Base-by-base conservation (phyloP, 2,113 vertebrate genomes). In the Recurvirostra avosetta region DNA sequence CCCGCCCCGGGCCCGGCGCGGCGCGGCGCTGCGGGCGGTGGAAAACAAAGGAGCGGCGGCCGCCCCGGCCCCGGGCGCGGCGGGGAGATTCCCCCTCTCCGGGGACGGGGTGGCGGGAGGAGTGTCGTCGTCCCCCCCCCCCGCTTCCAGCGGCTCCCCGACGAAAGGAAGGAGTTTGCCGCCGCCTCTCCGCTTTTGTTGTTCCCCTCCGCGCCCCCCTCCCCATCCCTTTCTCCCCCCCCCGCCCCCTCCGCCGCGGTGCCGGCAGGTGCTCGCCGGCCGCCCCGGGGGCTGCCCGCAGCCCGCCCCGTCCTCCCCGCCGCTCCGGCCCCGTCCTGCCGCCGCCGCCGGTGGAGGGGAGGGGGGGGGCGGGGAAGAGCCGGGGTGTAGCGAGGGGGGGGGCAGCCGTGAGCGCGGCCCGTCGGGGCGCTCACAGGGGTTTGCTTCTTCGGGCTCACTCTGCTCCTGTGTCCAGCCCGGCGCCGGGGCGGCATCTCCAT, bases 21-120 rank as follows among this genome's bases (percentile, higher is more conserved):
- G 58, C 78, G 17, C 61, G 38, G 52, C 84, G 55, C 89, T 34
- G 58, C 70, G 81, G 50, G 80, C 40, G 61, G 61, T 22, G 49
- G 94, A 67, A 89, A 77, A 94, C 92, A 95, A 95, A 94, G 94
- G 65, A 84, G 63, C 53, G 74, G 88, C 68, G 27, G 58, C 47
- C 45, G 27, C 76, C 43, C 74, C 59, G 36, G 58, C 63, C 52
- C 58, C 74, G 47, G 85, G 27, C 4, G 80, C 70, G 41, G 52
- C 27, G 9, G 40, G 20, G 77, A 38, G 72, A 55, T 38, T 25
- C 36, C 14, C 13, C 9, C 40, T 55, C 45, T 25, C 27, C 53
- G 27, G 62, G 53, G 20, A 7, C 25, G 13, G 47, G 16, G 65
- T 61, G 25, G 11, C 6, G 36, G 22, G 23, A 49, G 45, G 22